phyloP scores from a whole-genome alignment of 2,888 invertebrate species.

The Melangyna quadrimaculata region DNA sequence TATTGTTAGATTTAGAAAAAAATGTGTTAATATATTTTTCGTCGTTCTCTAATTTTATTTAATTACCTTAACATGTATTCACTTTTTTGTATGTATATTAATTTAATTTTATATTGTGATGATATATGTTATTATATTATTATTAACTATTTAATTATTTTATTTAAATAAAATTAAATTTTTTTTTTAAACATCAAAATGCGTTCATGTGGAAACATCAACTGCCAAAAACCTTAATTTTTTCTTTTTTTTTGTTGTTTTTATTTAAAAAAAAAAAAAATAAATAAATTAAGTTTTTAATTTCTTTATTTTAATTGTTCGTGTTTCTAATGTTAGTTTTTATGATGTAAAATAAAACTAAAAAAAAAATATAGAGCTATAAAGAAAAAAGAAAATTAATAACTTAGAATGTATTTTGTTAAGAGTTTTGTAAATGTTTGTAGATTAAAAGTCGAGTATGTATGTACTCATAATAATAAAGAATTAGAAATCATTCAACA shows the following conservation, averaged over 20 bases:
- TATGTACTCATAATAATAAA: conserved; percentile 57
- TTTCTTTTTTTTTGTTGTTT: conserved; percentile 49
- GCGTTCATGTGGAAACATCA: conserved; percentile 68
- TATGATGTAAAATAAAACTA: conserved; percentile 10
- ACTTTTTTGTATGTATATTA: conserved; percentile 36
- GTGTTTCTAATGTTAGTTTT: conserved; percentile 7
- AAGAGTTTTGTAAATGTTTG: conserved; percentile 65
- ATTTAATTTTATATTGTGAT: conserved; percentile 58
- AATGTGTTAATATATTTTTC: conserved; percentile 36
- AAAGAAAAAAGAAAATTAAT: conserved; percentile 35
- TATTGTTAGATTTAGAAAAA: conserved; percentile 18
- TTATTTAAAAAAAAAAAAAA: too few species aligned
- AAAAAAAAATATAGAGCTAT: conserved; percentile 7
- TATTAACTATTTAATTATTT: conserved; percentile 50
- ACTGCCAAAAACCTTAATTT: conserved; percentile 73
- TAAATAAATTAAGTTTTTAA: conserved; percentile 14
- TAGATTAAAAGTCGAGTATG: conserved; percentile 40
- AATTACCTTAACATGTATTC: conserved; percentile 17
- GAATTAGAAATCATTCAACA: conserved; percentile 21
- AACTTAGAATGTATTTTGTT: conserved; percentile 21
- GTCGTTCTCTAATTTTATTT: background rate
- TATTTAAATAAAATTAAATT: conserved; percentile 26
- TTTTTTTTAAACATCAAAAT: conserved; percentile 24
- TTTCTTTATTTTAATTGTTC: conserved; percentile 16
- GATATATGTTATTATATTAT: conserved; percentile 47